A percentile compares a stretch with the other conserved stretches of the same genome.
phyloP scores from a whole-genome alignment of 53 echinoderm and acorn worm genomes.

The Crossaster papposus region DNA sequence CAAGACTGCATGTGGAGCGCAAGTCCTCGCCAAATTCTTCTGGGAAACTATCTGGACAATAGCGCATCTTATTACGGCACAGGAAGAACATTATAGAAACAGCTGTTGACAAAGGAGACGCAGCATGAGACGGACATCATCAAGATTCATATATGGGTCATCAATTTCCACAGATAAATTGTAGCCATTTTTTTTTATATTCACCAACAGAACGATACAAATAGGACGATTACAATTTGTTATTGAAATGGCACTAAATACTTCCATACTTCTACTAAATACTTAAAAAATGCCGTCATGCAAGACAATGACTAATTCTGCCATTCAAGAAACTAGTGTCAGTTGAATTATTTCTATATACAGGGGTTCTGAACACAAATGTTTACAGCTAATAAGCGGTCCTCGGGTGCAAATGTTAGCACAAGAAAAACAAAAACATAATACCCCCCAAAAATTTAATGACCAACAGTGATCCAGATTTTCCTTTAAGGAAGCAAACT shows the following conservation, averaged over 20 bases:
- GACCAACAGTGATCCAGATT: not conserved
- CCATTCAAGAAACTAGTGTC: too few relatives aligned
- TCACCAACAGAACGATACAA: too few relatives aligned
- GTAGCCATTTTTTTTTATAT: not conserved
- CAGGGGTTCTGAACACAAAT: too few relatives aligned
- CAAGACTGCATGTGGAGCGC: too few relatives aligned
- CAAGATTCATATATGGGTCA: not conserved
- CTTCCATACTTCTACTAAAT: too few relatives aligned
- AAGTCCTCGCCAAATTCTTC: not conserved
- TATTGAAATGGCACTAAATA: too few relatives aligned
- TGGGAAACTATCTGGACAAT: slow-evolving; percentile 31
- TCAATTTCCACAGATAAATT: not conserved
- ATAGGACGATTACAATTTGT: too few relatives aligned
- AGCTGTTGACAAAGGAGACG: not conserved
- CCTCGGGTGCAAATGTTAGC: too few relatives aligned
- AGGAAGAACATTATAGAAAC: slow-evolving; percentile 9
- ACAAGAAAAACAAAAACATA: not conserved
- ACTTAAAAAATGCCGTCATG: too few relatives aligned
- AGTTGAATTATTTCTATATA: too few relatives aligned
- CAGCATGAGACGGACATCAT: not conserved
- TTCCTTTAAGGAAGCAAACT: not conserved
- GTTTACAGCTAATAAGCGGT: too few relatives aligned
- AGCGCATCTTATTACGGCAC: slow-evolving; percentile 18
- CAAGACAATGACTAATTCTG: too few relatives aligned
- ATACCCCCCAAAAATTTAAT: not conserved